A percentile compares a stretch with the other conserved stretches of the same genome.
These are phyloP conservation scores for Psammodynastes pulverulentus DNA, from an alignment of 2,113 vertebrate species.

Conservation along the genomic window DNA sequence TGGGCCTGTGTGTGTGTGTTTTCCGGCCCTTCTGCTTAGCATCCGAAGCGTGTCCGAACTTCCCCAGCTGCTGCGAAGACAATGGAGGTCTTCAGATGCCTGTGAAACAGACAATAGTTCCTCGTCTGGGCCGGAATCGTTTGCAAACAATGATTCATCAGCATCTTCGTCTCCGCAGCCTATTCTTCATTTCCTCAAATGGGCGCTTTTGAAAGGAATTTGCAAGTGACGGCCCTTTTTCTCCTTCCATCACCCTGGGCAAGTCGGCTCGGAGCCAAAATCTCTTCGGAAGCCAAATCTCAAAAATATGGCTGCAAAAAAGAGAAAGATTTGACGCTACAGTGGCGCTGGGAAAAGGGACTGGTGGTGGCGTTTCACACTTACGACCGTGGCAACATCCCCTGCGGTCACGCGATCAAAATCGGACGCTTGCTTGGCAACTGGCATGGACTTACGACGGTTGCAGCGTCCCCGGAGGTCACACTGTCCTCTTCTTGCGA, in stretches of 20 bases:
- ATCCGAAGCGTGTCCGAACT: background rate
- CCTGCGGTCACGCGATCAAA: background rate
- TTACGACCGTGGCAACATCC: background rate
- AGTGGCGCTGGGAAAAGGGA: background rate
- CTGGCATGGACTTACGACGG: background rate
- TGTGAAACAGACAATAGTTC: background rate
- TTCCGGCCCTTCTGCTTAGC: background rate
- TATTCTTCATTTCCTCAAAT: background rate
- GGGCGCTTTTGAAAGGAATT: background rate
- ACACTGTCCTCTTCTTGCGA: fast-evolving
- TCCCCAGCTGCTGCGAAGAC: background rate
- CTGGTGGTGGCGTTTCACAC: background rate
- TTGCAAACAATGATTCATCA: background rate
- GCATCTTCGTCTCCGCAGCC: background rate
- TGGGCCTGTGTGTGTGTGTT: background rate
- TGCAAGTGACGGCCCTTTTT: background rate
- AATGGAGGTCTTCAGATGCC: background rate
- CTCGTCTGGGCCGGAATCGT: background rate
- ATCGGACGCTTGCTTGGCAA: background rate
- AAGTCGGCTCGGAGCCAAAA: background rate
- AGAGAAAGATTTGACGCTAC: too few relatives aligned
- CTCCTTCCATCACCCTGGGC: background rate
- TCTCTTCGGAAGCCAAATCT: too few relatives aligned
- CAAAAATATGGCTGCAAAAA: background rate
- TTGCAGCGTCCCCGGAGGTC: background rate